Percentiles rank a stretch among this genome's conserved stretches.
Conservation (phyloP, 2,113 vertebrate genomes). For the Bubo blakistoni region DNA sequence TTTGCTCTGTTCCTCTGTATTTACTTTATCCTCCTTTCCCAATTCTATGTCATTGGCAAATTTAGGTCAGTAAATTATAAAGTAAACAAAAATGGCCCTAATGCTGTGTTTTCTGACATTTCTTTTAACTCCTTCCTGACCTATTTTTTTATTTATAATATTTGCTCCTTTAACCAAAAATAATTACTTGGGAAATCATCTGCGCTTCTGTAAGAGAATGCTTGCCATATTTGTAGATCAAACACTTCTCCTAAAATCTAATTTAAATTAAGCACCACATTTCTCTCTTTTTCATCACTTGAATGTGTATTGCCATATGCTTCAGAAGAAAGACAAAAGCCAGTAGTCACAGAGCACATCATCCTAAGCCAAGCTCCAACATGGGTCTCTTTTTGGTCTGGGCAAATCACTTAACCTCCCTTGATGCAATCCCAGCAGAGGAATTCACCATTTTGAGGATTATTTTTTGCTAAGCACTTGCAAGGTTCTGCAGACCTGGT, state of each 20-base stretch:
- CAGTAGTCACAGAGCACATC: background rate
- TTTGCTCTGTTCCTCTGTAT: conserved; percentile 63
- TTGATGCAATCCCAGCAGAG: background rate
- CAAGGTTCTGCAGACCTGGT: background rate
- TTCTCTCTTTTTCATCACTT: background rate
- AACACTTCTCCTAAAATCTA: background rate
- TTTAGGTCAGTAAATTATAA: conserved; percentile 50
- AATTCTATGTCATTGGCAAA: conserved; percentile 42
- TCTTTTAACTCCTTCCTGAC: background rate
- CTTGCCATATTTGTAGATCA: background rate
- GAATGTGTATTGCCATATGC: too few relatives aligned
- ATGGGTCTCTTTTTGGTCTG: background rate
- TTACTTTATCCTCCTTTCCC: conserved; percentile 26
- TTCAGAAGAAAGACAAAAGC: background rate
- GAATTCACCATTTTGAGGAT: background rate
- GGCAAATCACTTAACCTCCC: background rate
- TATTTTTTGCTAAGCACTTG: background rate
- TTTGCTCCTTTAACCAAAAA: background rate
- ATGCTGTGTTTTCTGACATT: background rate
- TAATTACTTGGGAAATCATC: background rate
- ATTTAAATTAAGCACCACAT: background rate
- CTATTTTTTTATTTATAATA: background rate
- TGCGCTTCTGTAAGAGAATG: background rate
- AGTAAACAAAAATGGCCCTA: conserved; percentile 1
- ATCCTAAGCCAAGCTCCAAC: background rate